A percentile compares a stretch with the other conserved stretches of the same genome.
Evolutionary conservation across 2,797 vertebrate genomes (phyloP).

Genomic region (Spheniscus humboldti): DNA sequence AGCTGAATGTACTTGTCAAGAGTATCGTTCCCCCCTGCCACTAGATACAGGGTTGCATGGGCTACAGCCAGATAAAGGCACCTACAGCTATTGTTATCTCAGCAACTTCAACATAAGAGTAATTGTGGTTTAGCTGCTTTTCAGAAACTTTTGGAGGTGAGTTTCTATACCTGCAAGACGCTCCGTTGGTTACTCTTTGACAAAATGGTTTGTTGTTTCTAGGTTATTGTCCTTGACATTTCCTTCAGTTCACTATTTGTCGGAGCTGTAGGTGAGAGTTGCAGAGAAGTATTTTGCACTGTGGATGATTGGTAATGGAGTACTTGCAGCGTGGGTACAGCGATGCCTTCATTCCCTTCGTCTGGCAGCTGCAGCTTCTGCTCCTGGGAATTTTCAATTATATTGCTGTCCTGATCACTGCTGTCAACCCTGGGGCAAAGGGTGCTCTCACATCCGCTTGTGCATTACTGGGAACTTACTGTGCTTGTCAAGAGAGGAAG

Average conservation of each 20-base stretch:
- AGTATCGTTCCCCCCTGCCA: neutral
- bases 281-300: neutral
- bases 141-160: neutral
- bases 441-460: neutral
- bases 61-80: neutral
- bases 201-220: neutral
- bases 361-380: neutral
- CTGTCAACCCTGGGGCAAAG: neutral
- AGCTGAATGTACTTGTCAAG: neutral
- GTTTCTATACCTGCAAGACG: neutral
- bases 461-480: neutral
- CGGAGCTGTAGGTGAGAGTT: neutral
- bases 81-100: neutral
- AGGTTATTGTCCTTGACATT: neutral
- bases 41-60: neutral
- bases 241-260: neutral
- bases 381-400: neutral
- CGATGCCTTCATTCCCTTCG: neutral
- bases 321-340: fast-evolving
- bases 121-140: neutral
- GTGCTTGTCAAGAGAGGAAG: neutral
- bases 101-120: neutral
- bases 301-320: neutral
- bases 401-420: neutral
- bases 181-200: neutral